Conservation (phyloP, 2,888 invertebrate genomes). For the Archips crataeganus region DNA sequence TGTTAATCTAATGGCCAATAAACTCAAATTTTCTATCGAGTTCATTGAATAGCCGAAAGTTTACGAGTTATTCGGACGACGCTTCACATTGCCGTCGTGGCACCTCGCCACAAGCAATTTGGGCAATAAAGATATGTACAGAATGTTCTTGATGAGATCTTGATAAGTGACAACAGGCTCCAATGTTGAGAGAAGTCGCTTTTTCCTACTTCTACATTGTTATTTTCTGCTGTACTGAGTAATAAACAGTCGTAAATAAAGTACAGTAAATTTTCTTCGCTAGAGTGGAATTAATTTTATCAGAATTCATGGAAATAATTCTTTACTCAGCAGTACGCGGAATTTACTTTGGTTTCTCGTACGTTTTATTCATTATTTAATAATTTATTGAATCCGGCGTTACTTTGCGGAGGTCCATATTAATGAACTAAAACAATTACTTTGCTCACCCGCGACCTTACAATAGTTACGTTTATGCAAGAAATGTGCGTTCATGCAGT, state of each 20-base stretch:
- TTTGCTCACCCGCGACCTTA: too few relatives aligned
- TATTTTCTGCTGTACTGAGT: slow-evolving; percentile 1
- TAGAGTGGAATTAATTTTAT: background rate
- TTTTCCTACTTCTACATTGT: background rate
- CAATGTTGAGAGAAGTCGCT: slow-evolving; percentile 45
- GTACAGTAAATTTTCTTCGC: background rate
- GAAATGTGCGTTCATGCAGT: too few relatives aligned
- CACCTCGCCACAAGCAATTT: slow-evolving; percentile 27
- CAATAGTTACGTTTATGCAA: too few relatives aligned
- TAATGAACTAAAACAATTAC: too few relatives aligned
- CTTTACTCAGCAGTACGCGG: background rate
- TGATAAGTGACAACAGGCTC: slow-evolving; percentile 33
- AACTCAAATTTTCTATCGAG: slow-evolving; percentile 27
- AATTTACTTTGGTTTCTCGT: background rate
- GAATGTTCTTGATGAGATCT: slow-evolving; percentile 25
- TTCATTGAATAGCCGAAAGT: slow-evolving; percentile 35
- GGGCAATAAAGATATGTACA: slow-evolving; percentile 29
- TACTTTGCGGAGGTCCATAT: too few relatives aligned
- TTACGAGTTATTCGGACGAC: slow-evolving; percentile 27
- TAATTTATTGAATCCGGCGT: too few relatives aligned
- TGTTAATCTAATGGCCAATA: slow-evolving; percentile 22
- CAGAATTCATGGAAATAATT: background rate
- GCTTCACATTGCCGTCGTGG: slow-evolving; percentile 23
- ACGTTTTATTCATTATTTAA: background rate
- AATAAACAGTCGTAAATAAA: background rate